Evolutionary conservation across 2,888 invertebrate genomes (phyloP), one percentile per base, ranked within the genome.

Genomic region (Mythimna lalbum): DNA sequence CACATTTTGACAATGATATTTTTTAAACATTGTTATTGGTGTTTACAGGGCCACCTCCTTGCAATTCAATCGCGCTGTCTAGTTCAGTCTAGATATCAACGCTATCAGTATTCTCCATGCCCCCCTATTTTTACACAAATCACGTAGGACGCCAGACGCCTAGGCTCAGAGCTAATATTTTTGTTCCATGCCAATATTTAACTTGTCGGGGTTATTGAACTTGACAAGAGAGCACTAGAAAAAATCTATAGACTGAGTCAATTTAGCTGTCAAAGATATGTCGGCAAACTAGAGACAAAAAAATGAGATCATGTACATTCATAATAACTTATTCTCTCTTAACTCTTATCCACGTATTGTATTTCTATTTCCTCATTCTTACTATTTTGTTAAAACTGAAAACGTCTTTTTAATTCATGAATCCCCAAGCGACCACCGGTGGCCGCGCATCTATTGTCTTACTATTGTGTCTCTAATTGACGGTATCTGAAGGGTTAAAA

Each of bases 111-210:
- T 21, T 31, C 19, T 12, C 36, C 21, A 43, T 56, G 23, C 14
- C 39, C 50, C 17, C 23, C 12, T n/a, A 64, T 65, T 59, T 49
- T 62, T 39, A 76, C 36, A 63, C 67, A 60, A 63, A 76, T 60
- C 72, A 72, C 63, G 60, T 63, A 73, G 65, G 65, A 7, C 21
- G 39, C 23, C 39, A 64, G 76, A 47, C 55, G 67, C 63, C 63
- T 55, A 76, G 67, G 63, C 60, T 49, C 56, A 31, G 19, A 27
- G 33, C 55, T 61, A 76, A 63, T 56, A 73, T 47, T 50, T 63
- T 55, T 55, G 61, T 14, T 21, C 7, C 56, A 21, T 52, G 50
- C 36, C 52, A 64, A 61, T 62, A 65, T 76, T 75, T 62, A 49
- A 49, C 23, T 31, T 52, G 57, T 12, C 21, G 49, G 19, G 63